These are phyloP conservation scores for Chirona hameri DNA, from an alignment of 2,888 invertebrate species.

Conservation along the genomic window DNA sequence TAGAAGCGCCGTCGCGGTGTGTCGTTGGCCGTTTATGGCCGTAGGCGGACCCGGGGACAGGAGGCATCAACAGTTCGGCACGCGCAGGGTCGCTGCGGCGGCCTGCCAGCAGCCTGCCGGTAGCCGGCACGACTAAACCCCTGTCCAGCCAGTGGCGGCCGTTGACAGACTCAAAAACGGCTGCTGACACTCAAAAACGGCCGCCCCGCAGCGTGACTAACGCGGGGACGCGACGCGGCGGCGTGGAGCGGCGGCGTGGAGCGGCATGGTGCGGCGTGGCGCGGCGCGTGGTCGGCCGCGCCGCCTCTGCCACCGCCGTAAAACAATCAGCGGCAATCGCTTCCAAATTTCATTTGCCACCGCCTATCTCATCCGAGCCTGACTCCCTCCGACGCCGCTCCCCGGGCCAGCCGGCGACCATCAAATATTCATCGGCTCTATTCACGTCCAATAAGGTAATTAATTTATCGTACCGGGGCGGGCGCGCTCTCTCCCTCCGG, in stretches of 20 bases:
- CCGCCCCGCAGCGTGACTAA: too few species aligned
- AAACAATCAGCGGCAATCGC: conserved; percentile 26
- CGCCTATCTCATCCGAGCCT: conserved; percentile 35
- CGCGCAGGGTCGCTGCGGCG: too few species aligned
- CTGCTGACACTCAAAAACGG: too few species aligned
- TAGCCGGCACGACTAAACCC: too few species aligned
- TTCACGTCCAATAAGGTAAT: conserved; percentile 31
- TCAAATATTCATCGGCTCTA: conserved; percentile 30
- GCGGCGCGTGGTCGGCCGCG: background rate
- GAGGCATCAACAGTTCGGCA: too few species aligned
- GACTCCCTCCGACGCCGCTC: conserved; percentile 14
- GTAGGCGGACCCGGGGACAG: too few species aligned
- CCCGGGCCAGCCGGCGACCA: background rate
- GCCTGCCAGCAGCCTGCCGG: too few species aligned
- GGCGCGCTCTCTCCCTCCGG: background rate
- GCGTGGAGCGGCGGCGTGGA: background rate
- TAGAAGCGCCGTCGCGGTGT: too few species aligned
- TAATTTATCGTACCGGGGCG: conserved; percentile 23
- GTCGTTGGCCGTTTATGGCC: too few species aligned
- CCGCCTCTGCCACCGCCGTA: background rate
- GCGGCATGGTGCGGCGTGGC: background rate
- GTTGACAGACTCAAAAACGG: background rate
- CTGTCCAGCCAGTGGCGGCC: too few species aligned
- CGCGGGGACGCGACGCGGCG: too few species aligned
- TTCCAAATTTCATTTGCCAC: conserved; percentile 26